These are phyloP conservation scores for Barnardius zonarius DNA, from an alignment of 2,113 vertebrate species.

Conservation along the genomic window DNA sequence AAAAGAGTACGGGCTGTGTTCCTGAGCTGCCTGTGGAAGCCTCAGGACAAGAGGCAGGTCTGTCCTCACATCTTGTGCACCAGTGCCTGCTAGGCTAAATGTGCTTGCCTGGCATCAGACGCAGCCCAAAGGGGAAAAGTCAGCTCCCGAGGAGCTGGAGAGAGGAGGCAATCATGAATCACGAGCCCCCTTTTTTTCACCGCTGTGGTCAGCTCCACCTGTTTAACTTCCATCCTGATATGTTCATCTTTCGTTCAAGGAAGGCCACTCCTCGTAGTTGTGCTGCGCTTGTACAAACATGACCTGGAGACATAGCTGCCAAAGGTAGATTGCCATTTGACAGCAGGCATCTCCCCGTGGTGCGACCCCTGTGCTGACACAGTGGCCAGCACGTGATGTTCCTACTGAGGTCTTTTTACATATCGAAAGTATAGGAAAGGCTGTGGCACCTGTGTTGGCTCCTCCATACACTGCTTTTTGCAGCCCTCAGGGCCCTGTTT, in stretches of 20 bases:
- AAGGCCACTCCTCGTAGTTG: not conserved
- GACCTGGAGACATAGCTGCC: not conserved
- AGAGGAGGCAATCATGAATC: not conserved
- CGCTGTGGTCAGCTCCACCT: not conserved
- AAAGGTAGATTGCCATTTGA: not conserved
- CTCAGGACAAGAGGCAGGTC: not conserved
- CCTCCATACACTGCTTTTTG: not conserved
- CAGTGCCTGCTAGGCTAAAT: not conserved
- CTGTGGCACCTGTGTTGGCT: not conserved
- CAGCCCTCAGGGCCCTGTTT: not conserved
- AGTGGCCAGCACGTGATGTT: not conserved
- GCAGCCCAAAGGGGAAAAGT: not conserved
- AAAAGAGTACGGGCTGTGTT: not conserved
- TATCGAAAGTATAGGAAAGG: not conserved
- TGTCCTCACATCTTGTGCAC: not conserved
- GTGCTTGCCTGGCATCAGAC: not conserved
- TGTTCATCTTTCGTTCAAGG: not conserved
- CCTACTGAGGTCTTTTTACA: not conserved
- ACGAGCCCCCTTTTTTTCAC: not conserved
- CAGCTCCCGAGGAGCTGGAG: not conserved
- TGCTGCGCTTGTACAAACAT: accelerated
- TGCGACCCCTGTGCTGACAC: not conserved
- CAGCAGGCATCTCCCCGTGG: not conserved
- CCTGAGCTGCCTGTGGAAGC: not conserved
- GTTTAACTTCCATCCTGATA: not conserved